Base-by-base conservation (phyloP, 2,797 vertebrate species). In the Catharus ustulatus region DNA sequence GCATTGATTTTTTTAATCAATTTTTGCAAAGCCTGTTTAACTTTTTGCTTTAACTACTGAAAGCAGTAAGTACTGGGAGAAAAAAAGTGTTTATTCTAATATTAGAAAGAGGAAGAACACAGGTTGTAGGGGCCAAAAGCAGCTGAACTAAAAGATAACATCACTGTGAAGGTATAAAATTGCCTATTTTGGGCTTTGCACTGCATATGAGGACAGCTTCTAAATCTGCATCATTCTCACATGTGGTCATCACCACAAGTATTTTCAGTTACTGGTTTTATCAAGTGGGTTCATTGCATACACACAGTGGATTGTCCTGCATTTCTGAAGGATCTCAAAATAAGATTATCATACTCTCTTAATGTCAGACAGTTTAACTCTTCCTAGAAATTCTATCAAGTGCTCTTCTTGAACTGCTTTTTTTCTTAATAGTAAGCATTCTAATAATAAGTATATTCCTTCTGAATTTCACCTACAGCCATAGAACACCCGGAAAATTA, bases 11-110 rank as follows among this genome's bases (percentile, higher is more conserved):
- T 89, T 83, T 51, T 0, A 84, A 73, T 79, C 34, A 54, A 78
- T 90, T 90, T 94, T 93, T 81, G 20, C 43, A 76, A 86, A 69
- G 59, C 9, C 52, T 83, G 18, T 71, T 77, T 76, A 85, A 89
- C 22, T 88, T 91, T 79, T 67, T 87, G 9, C 34, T 58, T 71
- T 68, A 84, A 48, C 59, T 84, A 57, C 69, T 83, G 46, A 42
- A 93, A 80, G 73, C 30, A 27, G 29, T 42, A 78, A 81, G 21
- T 66, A 59, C 19, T 43, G 22, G 18, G 38, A 75, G 51, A 11
- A 51, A 73, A 76, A 67, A 67, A 6, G 9, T 30, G 36, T 66
- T 64, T 32, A 51, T 80, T 62, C 42, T 10, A 38, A 4, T 19
- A 74, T 43, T 71, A 86, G 64, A 90, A 91, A 71, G 46, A 62